Conservation (phyloP, 2,797 vertebrate species). For the Myotis pilosus region DNA sequence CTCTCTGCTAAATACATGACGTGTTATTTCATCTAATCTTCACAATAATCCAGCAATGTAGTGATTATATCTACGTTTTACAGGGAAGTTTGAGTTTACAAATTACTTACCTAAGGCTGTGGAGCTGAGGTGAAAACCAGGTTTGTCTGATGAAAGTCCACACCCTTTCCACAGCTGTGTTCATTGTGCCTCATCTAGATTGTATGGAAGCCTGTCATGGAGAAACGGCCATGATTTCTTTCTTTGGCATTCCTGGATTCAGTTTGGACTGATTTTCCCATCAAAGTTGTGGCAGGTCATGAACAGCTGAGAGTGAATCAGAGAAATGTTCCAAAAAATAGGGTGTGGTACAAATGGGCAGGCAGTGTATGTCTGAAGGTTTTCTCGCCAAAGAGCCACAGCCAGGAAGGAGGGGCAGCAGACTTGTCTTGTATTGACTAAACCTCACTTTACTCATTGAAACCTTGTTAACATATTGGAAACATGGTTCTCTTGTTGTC, state of each 20-base stretch:
- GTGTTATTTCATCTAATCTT: background rate
- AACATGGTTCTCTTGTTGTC: background rate
- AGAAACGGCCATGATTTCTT: background rate
- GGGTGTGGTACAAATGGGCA: background rate
- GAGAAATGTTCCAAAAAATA: background rate
- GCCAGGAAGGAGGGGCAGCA: background rate
- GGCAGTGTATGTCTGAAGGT: background rate
- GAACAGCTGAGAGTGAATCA: background rate
- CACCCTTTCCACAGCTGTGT: background rate
- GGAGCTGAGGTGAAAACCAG: background rate
- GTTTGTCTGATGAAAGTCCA: background rate
- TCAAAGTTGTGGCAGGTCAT: background rate
- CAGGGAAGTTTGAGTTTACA: background rate
- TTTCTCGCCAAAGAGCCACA: background rate
- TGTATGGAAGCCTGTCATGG: background rate
- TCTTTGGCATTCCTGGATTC: background rate
- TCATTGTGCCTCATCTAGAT: background rate
- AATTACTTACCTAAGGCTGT: background rate
- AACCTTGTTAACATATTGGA: background rate
- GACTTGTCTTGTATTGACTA: background rate
- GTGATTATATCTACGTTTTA: background rate
- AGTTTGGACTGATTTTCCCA: background rate
- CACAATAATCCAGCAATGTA: background rate
- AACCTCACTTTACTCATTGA: background rate
- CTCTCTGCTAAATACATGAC: background rate